A percentile compares a stretch with the other conserved stretches of the same genome.
These are phyloP conservation scores for Anthrax anthrax DNA, from an alignment of 2,888 invertebrate species.

Conservation along the genomic window DNA sequence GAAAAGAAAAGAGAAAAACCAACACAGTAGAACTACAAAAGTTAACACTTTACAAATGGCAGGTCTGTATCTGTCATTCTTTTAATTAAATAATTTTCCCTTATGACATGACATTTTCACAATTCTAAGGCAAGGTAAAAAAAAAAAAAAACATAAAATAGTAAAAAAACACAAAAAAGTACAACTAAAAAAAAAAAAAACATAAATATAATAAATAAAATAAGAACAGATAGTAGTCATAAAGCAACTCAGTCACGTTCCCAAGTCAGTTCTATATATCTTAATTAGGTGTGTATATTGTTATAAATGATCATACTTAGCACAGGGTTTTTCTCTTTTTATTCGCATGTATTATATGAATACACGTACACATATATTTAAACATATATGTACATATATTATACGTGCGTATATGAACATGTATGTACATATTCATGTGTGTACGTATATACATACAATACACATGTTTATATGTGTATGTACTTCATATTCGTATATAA, in stretches of 20 bases:
- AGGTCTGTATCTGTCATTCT: constrained; percentile 2
- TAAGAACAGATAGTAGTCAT: not conserved
- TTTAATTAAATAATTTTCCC: constrained; percentile 7
- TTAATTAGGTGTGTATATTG: constrained; percentile 7
- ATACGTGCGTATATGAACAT: not conserved
- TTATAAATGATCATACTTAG: constrained; percentile 4
- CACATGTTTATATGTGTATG: not conserved
- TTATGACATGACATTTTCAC: constrained; percentile 7
- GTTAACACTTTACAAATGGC: too few species aligned
- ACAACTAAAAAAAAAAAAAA: too few species aligned
- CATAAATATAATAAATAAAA: too few species aligned
- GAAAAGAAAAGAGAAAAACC: too few species aligned
- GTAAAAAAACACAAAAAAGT: not conserved
- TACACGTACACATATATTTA: not conserved
- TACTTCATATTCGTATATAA: not conserved
- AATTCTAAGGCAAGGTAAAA: not conserved
- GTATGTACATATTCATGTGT: not conserved
- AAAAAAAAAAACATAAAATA: too few species aligned
- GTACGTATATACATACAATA: not conserved
- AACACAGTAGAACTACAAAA: too few species aligned
- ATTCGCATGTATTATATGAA: not conserved
- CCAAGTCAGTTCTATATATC: constrained; percentile 6
- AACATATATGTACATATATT: too few species aligned
- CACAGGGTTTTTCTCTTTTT: too few species aligned
- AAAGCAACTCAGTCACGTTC: constrained; percentile 8